Base-by-base conservation (phyloP, 2,113 vertebrate species). In the Pterocles orientalis region DNA sequence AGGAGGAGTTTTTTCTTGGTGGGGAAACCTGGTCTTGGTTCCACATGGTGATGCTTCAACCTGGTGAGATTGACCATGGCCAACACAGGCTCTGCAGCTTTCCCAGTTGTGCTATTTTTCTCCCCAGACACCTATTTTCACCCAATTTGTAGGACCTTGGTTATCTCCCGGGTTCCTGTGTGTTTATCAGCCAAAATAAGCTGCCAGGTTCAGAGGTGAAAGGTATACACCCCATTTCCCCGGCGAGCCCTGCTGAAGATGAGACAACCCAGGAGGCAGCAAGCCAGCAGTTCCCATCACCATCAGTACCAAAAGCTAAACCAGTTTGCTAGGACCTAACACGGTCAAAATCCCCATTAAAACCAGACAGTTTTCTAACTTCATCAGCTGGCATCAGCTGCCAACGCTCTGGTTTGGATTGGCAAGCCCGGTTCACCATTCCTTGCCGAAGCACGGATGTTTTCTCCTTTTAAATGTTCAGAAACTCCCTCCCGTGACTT, bases 21-120 rank as follows among this genome's bases (percentile, higher is more conserved):
- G 18, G 12, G 6, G 7, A 64, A 75, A 71, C 0, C 3, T 3
- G 9, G 4, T 51, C 64, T 78, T 60, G 34, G 36, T 45, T 41
- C 41, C 69, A 20, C 4, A 8, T 0, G 28, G 21, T 11, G 41
- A 34, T 33, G 33, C 47, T 64, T n/a, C 71, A 57, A 1, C 21
- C 19, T 18, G 26, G 4, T 48, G 71, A 26, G n/a, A 51, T 0
- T 20, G 50, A 33, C 13, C 58, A 11, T 0, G 1, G 31, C 33
- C 79, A 61, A 3, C 26, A 39, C 39, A 36, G 41, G 43, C 16
- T 43, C 23, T 76, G 39, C 24, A 48, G 34, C 17, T 5, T 50
- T 45, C 71, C 45, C 34, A 53, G 1, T 4, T 23, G 13, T 14
- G 62, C 18, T 54, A 5, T 53, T 95, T 91, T 58, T 41, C 66